phyloP scores from a whole-genome alignment of 2,888 invertebrate genomes.

The Thecophora atra region DNA sequence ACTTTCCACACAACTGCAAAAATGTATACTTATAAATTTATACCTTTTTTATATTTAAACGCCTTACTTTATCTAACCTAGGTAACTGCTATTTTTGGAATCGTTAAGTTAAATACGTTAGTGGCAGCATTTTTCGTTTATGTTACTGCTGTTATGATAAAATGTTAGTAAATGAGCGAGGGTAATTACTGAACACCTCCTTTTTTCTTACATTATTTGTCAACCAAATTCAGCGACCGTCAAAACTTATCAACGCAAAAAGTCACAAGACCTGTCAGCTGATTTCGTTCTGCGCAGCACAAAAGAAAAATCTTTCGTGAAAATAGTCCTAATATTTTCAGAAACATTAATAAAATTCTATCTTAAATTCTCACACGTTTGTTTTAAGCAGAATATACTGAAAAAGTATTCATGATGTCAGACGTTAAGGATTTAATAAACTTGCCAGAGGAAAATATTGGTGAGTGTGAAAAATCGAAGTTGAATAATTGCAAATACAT shows the following conservation, averaged over 20 bases:
- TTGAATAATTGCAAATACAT: constrained; percentile 11
- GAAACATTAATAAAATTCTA: constrained; percentile 27
- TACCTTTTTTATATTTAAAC: too few relatives aligned
- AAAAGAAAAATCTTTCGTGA: constrained; percentile 46
- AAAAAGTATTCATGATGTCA: constrained; percentile 50
- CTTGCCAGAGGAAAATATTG: constrained; percentile 86
- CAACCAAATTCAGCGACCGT: too few relatives aligned
- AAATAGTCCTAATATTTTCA: constrained; percentile 47
- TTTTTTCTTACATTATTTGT: background rate
- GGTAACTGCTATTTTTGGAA: too few relatives aligned
- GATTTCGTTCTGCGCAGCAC: constrained; percentile 60
- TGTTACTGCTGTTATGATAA: too few relatives aligned
- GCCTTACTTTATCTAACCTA: too few relatives aligned
- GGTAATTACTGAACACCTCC: constrained; percentile 37
- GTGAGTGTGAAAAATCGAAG: constrained; percentile 67
- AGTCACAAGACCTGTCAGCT: constrained; percentile 67
- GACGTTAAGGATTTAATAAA: constrained; percentile 76
- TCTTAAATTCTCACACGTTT: constrained; percentile 13
- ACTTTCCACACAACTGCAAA: too few relatives aligned
- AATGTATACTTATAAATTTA: too few relatives aligned
- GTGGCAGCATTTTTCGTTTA: too few relatives aligned
- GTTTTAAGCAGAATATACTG: background rate
- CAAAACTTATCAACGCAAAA: constrained; percentile 38
- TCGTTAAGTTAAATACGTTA: too few relatives aligned
- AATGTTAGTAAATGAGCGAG: too few relatives aligned